Evolutionary conservation across 2,888 invertebrate species (phyloP).

Genomic region (Erebia aethiops): DNA sequence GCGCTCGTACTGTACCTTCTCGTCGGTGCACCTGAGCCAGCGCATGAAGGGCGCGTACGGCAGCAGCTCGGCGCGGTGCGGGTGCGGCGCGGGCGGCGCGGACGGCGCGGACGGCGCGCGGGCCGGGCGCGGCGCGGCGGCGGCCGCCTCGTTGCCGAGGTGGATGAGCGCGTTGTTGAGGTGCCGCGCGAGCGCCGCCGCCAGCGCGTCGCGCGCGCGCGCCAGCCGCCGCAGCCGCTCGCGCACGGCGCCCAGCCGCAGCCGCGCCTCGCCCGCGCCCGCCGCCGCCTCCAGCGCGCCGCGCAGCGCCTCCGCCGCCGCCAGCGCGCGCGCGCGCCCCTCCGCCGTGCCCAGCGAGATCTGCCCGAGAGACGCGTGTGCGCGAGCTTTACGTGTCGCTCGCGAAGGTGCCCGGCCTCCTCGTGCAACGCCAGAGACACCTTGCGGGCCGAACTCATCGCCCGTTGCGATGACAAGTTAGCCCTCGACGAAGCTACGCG

Average conservation of each 20-base stretch:
- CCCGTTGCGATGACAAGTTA: too few relatives aligned
- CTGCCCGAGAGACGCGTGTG: too few relatives aligned
- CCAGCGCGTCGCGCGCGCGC: conserved; percentile 69
- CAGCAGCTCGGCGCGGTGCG: conserved; percentile 92
- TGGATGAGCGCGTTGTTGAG: conserved; percentile 97
- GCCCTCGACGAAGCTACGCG: too few relatives aligned
- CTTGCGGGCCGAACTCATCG: too few relatives aligned
- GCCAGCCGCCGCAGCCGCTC: conserved; percentile 62
- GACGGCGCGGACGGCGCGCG: conserved; percentile 53
- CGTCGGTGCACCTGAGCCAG: conserved; percentile 93
- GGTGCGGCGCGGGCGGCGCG: conserved; percentile 57
- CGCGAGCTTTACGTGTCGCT: too few relatives aligned
- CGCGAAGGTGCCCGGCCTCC: too few relatives aligned
- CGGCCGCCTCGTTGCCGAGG: conserved; percentile 85
- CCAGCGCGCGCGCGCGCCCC: conserved; percentile 63
- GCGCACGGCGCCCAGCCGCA: conserved; percentile 61
- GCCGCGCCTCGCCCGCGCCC: conserved; percentile 46
- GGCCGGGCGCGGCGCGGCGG: conserved; percentile 52
- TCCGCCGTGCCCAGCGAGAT: conserved; percentile 53
- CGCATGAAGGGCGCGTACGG: conserved; percentile 96
- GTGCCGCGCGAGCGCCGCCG: conserved; percentile 91
- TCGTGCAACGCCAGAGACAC: too few relatives aligned
- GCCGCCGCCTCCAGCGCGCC: conserved; percentile 51
- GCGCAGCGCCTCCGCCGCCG: conserved; percentile 48
- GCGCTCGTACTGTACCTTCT: neutral